Evolutionary conservation across 2,888 invertebrate species (phyloP), one percentile per base, ranked within the genome.

Genomic region (Prionchulus punctatus): DNA sequence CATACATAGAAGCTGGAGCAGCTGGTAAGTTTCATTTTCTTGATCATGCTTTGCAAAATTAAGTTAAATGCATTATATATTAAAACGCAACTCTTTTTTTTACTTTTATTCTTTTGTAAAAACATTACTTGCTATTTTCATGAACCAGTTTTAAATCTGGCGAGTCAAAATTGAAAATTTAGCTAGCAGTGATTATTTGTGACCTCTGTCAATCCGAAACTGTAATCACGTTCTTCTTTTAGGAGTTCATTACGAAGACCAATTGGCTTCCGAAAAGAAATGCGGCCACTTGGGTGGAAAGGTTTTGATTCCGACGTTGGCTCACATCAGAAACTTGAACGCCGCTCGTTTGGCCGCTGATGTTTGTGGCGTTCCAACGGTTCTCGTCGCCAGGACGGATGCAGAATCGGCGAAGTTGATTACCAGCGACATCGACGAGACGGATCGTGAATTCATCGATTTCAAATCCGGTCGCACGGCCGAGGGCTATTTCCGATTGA

Each of bases 261-360:
- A 72, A 57, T 61, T 72, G n/a, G 71, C 64, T n/a, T 4, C 70
- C 2, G 71, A 70, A 60, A 72, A 72, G 63, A 72, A 72, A 62
- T 72, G 72, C 59, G 72, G 72, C 12, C 72, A 72, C 59, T 68
- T 72, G 70, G 69, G 69, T 36, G 70, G 70, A 56, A 70, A 70
- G 36, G 69, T 72, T 1, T 62, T 72, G 31, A 70, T 72, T 30
- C 71, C 72, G 18, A 72, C 68, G 2, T 62, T 62, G 4, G 67
- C 70, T 56, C 68, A 70, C 58, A 66, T 70, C 51, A 66, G 70
- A n/a, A 72, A 72, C 59, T 62, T 72, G 54, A 69, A 70, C 48
- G 70, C 72, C 1, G 69, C 71, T n/a, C 67, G 72, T 53, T 60
- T 72, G 25, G 72, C 72, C 4, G 72, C 72, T 30, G 72, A 72